Evolutionary conservation across 2,797 vertebrate species (phyloP).

Genomic region (Pseudomugil tenellus): DNA sequence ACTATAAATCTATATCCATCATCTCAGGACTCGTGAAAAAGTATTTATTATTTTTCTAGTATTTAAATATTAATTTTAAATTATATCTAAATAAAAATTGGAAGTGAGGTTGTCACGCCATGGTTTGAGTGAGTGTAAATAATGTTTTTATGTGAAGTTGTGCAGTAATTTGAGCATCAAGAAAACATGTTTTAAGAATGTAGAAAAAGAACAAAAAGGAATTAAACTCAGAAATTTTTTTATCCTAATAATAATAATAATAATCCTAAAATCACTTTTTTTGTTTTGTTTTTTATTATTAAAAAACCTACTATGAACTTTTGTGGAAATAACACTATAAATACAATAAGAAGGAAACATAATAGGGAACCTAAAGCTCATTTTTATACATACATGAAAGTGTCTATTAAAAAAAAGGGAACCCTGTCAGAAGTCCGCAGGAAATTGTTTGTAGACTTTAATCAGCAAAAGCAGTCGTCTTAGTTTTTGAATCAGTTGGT

Average conservation of each 20-base stretch:
- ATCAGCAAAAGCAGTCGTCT: not conserved
- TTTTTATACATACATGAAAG: not conserved
- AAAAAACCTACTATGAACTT: too few species aligned
- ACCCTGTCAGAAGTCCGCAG: not conserved
- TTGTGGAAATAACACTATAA: too few species aligned
- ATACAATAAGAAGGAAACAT: not conserved
- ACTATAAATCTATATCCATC: too few species aligned
- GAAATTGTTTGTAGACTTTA: conserved; percentile 1
- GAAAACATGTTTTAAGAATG: not conserved
- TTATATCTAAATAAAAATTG: too few species aligned
- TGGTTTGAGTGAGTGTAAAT: not conserved
- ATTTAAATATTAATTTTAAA: too few species aligned
- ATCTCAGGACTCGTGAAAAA: too few species aligned
- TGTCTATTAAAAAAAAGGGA: not conserved
- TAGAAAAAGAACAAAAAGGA: too few species aligned
- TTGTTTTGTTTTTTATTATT: too few species aligned
- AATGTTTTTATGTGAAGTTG: too few species aligned
- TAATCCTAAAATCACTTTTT: too few species aligned
- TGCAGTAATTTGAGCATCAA: not conserved
- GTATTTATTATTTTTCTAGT: too few species aligned
- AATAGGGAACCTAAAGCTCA: not conserved
- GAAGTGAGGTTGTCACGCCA: not conserved
- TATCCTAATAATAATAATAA: too few species aligned
- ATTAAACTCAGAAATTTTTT: not conserved
- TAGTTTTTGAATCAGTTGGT: not conserved